phyloP scores from a whole-genome alignment of 2,888 invertebrate species.

The Zhuqinia jingwanae region DNA sequence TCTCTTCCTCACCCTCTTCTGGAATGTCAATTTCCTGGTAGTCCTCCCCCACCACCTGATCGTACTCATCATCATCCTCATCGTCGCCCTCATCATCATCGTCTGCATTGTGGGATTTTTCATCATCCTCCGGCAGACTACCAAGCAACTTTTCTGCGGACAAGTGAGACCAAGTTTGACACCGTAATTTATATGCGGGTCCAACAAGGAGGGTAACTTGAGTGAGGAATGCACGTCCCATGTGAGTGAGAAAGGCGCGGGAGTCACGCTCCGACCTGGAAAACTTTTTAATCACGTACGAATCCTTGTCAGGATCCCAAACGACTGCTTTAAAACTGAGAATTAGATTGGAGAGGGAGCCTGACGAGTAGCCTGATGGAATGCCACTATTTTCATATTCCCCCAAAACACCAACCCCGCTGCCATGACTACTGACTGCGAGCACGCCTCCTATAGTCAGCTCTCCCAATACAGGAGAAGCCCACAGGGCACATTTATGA shows the following conservation, averaged over 20 bases:
- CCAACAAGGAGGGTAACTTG: conserved; percentile 47
- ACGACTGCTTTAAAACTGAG: conserved; percentile 71
- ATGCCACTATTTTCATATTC: not conserved
- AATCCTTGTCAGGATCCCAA: conserved; percentile 39
- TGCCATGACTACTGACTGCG: conserved; percentile 67
- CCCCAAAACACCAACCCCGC: conserved; percentile 9
- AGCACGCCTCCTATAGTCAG: conserved; percentile 72
- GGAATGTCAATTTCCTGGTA: conserved; percentile 14
- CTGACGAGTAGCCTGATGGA: conserved; percentile 55
- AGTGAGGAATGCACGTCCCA: conserved; percentile 66
- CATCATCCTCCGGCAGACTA: not conserved
- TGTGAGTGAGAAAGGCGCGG: conserved; percentile 61
- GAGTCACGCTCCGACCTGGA: conserved; percentile 61
- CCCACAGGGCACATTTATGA: conserved; percentile 54
- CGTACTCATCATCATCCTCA: conserved; percentile 9
- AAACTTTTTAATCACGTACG: conserved; percentile 67
- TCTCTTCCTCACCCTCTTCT: conserved; percentile 18
- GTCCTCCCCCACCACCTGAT: not conserved
- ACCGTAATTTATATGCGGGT: conserved; percentile 57
- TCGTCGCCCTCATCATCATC: conserved; percentile 4
- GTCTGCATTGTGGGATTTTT: not conserved
- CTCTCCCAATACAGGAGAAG: conserved; percentile 66
- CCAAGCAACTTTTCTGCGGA: conserved; percentile 46
- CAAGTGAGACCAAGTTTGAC: conserved; percentile 33
- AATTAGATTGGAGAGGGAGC: conserved; percentile 72